Conservation (phyloP, 2,888 invertebrate species). For the Hirudinaria manillensis region DNA sequence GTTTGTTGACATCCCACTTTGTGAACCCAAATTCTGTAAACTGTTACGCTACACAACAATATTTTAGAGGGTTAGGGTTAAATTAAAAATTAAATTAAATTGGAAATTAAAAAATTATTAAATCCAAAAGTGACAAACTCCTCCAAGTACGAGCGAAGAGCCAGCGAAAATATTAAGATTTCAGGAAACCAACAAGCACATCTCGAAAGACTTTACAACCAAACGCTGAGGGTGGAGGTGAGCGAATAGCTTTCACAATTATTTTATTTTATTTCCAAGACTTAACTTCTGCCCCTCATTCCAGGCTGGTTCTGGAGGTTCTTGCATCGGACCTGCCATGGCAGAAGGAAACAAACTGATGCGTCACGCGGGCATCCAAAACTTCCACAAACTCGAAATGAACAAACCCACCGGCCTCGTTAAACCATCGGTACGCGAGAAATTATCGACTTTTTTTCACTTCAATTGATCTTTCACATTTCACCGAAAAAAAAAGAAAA, state of each 20-base stretch:
- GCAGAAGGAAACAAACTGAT: slow-evolving; percentile 6
- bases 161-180: slow-evolving; percentile 68
- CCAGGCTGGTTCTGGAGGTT: background rate
- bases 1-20: no score
- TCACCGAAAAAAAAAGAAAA: background rate
- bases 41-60: no score
- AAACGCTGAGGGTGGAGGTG: slow-evolving; percentile 55
- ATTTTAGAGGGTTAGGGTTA: no score
- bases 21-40: no score
- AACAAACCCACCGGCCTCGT: background rate
- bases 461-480: background rate
- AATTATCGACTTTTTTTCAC: background rate
- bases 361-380: slow-evolving; percentile 1
- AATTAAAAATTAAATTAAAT: no score
- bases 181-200: slow-evolving; percentile 48
- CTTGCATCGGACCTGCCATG: background rate
- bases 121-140: background rate
- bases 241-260: background rate
- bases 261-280: background rate
- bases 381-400: slow-evolving; percentile 6
- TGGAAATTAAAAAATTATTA: no score
- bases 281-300: background rate
- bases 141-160: slow-evolving; percentile 60
- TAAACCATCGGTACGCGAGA: slow-evolving; percentile 19
- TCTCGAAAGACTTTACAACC: slow-evolving; percentile 57